These are phyloP conservation scores for Noctua janthe DNA, from an alignment of 2,888 invertebrate genomes.

Conservation along the genomic window DNA sequence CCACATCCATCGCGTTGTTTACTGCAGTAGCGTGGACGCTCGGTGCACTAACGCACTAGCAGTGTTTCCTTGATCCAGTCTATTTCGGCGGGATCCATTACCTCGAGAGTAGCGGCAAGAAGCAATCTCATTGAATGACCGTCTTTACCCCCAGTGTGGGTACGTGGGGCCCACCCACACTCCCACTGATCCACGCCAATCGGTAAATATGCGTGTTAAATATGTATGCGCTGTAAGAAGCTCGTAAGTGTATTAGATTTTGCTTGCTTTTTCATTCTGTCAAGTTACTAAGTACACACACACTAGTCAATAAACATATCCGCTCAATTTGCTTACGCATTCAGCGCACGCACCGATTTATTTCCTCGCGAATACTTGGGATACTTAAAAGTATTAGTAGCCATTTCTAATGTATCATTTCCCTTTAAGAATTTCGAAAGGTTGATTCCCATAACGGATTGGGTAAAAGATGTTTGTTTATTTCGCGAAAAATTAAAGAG, in stretches of 20 bases:
- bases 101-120: conserved; percentile 89
- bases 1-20: conserved; percentile 51
- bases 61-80: conserved; percentile 88
- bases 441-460: conserved; percentile 33
- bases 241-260: conserved; percentile 90
- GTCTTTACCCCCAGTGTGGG: conserved; percentile 80
- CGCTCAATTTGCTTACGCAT: conserved; percentile 79
- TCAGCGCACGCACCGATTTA: conserved; percentile 78
- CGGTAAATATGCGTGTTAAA: conserved; percentile 91
- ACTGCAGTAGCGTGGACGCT: conserved; percentile 60
- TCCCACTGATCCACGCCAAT: conserved; percentile 88
- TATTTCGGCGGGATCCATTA: conserved; percentile 90
- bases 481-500: conserved; percentile 21
- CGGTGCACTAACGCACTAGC: conserved; percentile 83
- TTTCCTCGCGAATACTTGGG: conserved; percentile 67
- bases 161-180: conserved; percentile 68
- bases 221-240: conserved; percentile 89
- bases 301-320: conserved; percentile 76
- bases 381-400: conserved; percentile 62
- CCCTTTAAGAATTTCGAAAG: conserved; percentile 49
- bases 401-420: conserved; percentile 56
- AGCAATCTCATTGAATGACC: conserved; percentile 91
- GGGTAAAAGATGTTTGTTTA: conserved; percentile 37
- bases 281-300: conserved; percentile 79
- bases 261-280: conserved; percentile 89